phyloP scores from a whole-genome alignment of 2,113 vertebrate species.

The Himantopus leucocephalus region DNA sequence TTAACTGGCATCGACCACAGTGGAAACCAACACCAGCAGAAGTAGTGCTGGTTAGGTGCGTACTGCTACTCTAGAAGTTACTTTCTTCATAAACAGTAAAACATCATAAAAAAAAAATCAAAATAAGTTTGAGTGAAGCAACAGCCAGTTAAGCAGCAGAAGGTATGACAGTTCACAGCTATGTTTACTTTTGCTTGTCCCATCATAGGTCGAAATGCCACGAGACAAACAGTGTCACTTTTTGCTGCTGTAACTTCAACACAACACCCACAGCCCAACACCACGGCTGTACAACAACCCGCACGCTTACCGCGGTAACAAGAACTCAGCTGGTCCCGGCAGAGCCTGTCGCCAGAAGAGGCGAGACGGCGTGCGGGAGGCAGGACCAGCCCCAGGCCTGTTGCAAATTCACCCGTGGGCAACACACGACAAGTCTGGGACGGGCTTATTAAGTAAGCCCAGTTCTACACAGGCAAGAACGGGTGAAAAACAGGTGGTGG shows the following conservation, averaged over 20 bases:
- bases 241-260: neutral
- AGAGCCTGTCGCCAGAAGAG: neutral
- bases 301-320: too few species aligned
- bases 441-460: neutral
- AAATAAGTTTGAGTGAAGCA: neutral
- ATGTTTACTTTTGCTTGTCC: neutral
- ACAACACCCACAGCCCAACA: fast-evolving
- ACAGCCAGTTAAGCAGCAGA: fast-evolving
- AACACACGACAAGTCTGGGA: fast-evolving
- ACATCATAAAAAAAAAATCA: neutral
- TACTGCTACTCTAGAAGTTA: neutral
- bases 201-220: neutral
- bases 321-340: fast-evolving
- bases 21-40: neutral
- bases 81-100: neutral
- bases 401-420: fast-evolving
- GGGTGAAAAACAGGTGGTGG: neutral
- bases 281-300: fast-evolving
- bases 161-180: neutral
- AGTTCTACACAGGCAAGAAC: neutral
- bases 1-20: neutral
- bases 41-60: neutral
- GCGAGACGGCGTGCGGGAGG: fast-evolving
- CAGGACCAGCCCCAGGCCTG: neutral
- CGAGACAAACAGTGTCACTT: neutral